Conservation (phyloP, 35 echinoderm and acorn worm species). For the Lytechinus pictus region DNA sequence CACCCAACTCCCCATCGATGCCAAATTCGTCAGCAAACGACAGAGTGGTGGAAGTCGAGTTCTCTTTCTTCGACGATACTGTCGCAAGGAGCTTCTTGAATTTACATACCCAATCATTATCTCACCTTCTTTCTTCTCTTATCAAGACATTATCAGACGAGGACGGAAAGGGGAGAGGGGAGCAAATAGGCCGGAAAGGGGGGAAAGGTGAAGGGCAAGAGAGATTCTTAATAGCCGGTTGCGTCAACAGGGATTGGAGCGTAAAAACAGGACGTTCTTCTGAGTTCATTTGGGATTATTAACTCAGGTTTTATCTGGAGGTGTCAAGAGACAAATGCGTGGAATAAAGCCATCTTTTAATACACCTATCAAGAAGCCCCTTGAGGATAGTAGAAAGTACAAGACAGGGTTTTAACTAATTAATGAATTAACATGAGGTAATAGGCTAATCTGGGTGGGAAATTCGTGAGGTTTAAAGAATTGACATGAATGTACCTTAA, state of each 20-base stretch:
- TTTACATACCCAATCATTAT: not conserved
- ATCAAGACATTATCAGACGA: constrained; percentile 9
- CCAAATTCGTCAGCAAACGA: constrained; percentile 57
- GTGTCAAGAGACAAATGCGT: constrained; percentile 44
- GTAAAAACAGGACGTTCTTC: constrained; percentile 52
- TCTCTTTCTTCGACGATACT: constrained; percentile 19
- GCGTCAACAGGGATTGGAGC: constrained; percentile 38
- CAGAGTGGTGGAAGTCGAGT: constrained; percentile 39
- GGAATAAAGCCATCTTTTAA: constrained; percentile 9
- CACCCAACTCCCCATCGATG: constrained; percentile 30
- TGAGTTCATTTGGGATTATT: constrained; percentile 53
- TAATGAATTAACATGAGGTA: constrained; percentile 8
- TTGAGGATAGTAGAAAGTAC: not conserved
- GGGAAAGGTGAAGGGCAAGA: not conserved
- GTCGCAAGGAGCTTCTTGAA: not conserved
- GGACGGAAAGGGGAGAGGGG: constrained; percentile 32
- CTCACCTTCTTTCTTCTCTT: constrained; percentile 8
- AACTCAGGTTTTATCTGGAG: not conserved
- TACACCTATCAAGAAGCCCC: not conserved
- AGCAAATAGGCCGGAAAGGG: constrained; percentile 15
- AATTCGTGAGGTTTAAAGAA: not conserved
- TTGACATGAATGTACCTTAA: not conserved
- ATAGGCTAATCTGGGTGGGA: constrained; percentile 29
- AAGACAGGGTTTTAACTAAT: not conserved
- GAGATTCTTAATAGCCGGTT: constrained; percentile 42